These are phyloP conservation scores for Thymelicus acteon DNA, from an alignment of 2,888 invertebrate species.

Conservation along the genomic window DNA sequence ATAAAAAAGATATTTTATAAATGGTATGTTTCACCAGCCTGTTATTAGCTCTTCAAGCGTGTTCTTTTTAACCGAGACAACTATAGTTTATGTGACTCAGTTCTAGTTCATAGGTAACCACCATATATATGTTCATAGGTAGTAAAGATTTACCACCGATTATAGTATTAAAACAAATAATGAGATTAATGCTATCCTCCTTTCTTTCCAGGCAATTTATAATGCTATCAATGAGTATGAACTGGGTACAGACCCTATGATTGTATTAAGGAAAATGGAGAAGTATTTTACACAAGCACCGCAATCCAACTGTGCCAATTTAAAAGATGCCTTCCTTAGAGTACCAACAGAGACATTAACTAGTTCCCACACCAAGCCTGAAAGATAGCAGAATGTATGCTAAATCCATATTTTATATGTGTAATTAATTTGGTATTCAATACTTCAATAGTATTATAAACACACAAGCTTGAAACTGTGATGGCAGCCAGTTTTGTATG, in stretches of 20 bases:
- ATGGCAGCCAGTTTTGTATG: not conserved
- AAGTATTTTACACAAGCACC: slow-evolving; percentile 62
- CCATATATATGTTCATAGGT: no score
- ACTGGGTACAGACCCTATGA: slow-evolving; percentile 87
- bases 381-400: slow-evolving; percentile 50
- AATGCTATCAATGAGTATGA: slow-evolving; percentile 82
- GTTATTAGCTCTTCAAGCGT: no score
- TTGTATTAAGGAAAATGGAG: slow-evolving; percentile 83
- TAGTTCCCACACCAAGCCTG: slow-evolving; percentile 50
- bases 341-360: slow-evolving; percentile 60
- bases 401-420: not conserved
- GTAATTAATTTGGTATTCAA: slow-evolving; percentile 2
- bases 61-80: no score
- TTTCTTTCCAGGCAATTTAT: slow-evolving; percentile 69
- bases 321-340: slow-evolving; percentile 67
- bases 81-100: no score
- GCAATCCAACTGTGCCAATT: slow-evolving; percentile 68
- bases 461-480: not conserved
- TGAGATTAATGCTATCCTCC: not conserved
- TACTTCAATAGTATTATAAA: slow-evolving; percentile 10
- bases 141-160: no score
- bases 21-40: no score
- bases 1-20: no score
- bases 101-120: no score
- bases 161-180: no score